phyloP scores from a whole-genome alignment of 2,113 vertebrate genomes.

The Mionectes macconnelli region DNA sequence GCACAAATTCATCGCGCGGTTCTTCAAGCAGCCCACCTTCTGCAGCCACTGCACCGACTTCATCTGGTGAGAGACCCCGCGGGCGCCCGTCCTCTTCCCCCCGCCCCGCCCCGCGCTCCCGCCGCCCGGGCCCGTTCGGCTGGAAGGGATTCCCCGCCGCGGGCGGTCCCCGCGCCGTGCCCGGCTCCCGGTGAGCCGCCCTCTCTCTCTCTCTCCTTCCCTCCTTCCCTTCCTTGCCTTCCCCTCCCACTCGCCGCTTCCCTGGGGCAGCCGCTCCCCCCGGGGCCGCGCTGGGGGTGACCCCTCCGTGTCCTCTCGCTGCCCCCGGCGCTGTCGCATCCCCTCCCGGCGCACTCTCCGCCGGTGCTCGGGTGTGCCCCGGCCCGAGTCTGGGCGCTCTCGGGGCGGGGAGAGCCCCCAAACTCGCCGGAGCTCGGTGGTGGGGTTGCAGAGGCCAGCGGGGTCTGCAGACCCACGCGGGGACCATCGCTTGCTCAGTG shows the following conservation, averaged over 20 bases:
- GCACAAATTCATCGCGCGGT: slow-evolving; percentile 92
- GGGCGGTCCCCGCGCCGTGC: background rate
- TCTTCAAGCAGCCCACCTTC: slow-evolving; percentile 99
- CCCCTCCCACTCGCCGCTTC: background rate
- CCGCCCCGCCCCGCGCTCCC: background rate
- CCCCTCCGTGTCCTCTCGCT: background rate
- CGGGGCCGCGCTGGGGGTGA: background rate
- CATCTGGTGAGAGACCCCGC: slow-evolving; percentile 83
- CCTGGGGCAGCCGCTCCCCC: background rate
- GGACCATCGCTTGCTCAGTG: rapidly evolving
- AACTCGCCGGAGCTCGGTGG: background rate
- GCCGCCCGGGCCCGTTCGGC: background rate
- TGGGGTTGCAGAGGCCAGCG: rapidly evolving
- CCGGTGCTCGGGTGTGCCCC: background rate
- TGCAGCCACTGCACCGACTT: slow-evolving; percentile 99
- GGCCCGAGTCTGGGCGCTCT: background rate
- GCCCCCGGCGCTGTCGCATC: background rate
- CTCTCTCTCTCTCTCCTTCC: background rate
- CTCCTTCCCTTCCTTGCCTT: background rate
- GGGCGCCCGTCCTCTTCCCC: background rate
- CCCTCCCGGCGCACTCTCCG: background rate
- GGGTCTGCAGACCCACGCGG: too few relatives aligned
- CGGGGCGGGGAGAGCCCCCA: background rate
- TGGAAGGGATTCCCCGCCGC: background rate
- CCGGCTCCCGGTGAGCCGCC: background rate